Percentiles rank a stretch among this genome's conserved stretches.
phyloP scores from a whole-genome alignment of 92 coral and sea anemone species.

The Paramuricea clavata region DNA sequence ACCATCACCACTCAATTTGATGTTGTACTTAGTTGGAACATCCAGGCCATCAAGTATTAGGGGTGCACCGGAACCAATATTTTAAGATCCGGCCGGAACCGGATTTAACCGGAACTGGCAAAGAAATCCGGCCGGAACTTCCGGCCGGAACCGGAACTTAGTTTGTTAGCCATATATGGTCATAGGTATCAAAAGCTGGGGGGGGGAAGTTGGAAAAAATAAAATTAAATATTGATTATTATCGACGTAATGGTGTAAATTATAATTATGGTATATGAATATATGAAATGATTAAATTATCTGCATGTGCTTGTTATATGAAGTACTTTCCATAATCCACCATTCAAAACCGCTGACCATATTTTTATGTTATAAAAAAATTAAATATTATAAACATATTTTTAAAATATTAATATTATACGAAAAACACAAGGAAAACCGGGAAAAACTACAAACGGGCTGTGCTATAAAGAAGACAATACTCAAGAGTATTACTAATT shows the following conservation, averaged over 20 bases:
- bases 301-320: conserved; percentile 24
- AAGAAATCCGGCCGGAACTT: too few relatives aligned
- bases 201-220: too few relatives aligned
- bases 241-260: too few relatives aligned
- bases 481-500: conserved; percentile 13
- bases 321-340: conserved; percentile 20
- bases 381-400: not conserved
- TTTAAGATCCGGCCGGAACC: too few relatives aligned
- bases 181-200: not conserved
- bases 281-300: conserved; percentile 26
- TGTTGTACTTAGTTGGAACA: conserved; percentile 33
- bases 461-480: conserved; percentile 7
- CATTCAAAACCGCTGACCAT: conserved; percentile 26
- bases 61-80: too few relatives aligned
- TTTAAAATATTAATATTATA: not conserved
- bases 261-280: too few relatives aligned
- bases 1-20: too few relatives aligned
- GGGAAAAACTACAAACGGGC: not conserved
- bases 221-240: too few relatives aligned
- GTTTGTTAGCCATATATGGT: too few relatives aligned
- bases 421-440: too few relatives aligned
- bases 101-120: too few relatives aligned
- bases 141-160: too few relatives aligned
- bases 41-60: conserved; percentile 26
- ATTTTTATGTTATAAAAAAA: conserved; percentile 6